phyloP scores from a whole-genome alignment of 2,888 invertebrate species.

The Camptogramma bilineatum region DNA sequence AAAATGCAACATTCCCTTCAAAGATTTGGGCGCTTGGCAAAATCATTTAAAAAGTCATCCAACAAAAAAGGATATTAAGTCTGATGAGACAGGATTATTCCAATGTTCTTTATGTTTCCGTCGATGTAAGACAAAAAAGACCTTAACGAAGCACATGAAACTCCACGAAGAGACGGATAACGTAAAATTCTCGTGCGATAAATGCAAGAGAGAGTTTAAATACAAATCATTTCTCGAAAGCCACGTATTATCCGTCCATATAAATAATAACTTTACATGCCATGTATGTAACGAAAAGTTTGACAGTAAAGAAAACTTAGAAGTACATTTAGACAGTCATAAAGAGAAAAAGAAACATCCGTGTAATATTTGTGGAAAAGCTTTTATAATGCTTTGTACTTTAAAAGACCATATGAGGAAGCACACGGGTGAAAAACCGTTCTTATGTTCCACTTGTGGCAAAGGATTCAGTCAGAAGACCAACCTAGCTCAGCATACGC shows the following conservation, averaged over 20 bases:
- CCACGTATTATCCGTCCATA: constrained; percentile 78
- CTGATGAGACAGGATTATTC: constrained; percentile 40
- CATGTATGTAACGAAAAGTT: constrained; percentile 75
- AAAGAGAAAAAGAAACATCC: constrained; percentile 75
- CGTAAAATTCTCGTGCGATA: constrained; percentile 61
- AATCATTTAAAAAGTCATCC: constrained; percentile 16
- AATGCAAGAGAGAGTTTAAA: constrained; percentile 83
- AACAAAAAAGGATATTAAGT: not conserved
- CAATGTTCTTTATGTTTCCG: constrained; percentile 71
- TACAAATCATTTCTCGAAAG: constrained; percentile 82
- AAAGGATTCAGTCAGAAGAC: constrained; percentile 86
- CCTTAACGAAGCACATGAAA: constrained; percentile 64
- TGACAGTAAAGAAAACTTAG: constrained; percentile 69
- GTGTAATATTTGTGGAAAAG: constrained; percentile 76
- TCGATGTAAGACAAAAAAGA: constrained; percentile 66
- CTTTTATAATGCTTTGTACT: constrained; percentile 82
- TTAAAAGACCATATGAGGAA: constrained; percentile 85
- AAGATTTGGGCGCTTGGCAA: not conserved
- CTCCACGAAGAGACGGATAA: constrained; percentile 61
- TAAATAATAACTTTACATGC: constrained; percentile 76
- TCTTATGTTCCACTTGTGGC: constrained; percentile 84
- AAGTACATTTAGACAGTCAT: constrained; percentile 78
- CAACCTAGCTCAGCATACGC: constrained; percentile 85
- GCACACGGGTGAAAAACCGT: constrained; percentile 87
- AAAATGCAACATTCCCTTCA: constrained; percentile 15